Conservation (phyloP, 2,888 invertebrate species). For the Drosophila neotestacea region DNA sequence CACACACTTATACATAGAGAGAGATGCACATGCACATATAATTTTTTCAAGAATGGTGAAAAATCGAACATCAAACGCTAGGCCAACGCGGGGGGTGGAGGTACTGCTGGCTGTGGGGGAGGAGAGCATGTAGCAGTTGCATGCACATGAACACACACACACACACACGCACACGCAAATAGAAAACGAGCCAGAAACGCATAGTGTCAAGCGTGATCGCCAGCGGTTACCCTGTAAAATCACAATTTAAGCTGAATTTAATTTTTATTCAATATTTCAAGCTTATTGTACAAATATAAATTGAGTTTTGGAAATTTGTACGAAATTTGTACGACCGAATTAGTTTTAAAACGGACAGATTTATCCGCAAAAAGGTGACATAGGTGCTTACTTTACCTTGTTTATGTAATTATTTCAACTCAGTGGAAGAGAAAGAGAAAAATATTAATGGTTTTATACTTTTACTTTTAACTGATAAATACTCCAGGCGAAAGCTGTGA, state of each 20-base stretch:
- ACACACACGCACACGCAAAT: constrained; percentile 55
- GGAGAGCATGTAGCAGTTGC: constrained; percentile 27
- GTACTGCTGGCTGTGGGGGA: constrained; percentile 11
- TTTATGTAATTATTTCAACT: background rate
- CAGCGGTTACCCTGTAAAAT: background rate
- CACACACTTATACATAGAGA: constrained; percentile 10
- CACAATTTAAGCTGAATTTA: no score
- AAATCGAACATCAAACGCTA: constrained; percentile 72
- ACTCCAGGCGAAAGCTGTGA: no score
- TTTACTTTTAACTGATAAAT: no score
- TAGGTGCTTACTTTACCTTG: background rate
- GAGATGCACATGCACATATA: constrained; percentile 17
- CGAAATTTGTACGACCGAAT: no score
- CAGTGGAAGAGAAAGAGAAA: background rate
- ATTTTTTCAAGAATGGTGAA: constrained; percentile 65
- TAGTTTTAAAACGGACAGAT: no score
- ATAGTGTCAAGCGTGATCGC: background rate
- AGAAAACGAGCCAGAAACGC: constrained; percentile 34
- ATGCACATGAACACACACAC: constrained; percentile 48
- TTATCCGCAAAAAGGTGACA: background rate
- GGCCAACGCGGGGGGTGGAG: constrained; percentile 53
- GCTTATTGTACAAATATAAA: no score
- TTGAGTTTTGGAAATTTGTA: no score
- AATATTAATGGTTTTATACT: no score
- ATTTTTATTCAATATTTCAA: no score